Evolutionary conservation across 2,888 invertebrate species (phyloP), one percentile per base, ranked within the genome.

Genomic region (Stenoptilia bipunctidactyla): DNA sequence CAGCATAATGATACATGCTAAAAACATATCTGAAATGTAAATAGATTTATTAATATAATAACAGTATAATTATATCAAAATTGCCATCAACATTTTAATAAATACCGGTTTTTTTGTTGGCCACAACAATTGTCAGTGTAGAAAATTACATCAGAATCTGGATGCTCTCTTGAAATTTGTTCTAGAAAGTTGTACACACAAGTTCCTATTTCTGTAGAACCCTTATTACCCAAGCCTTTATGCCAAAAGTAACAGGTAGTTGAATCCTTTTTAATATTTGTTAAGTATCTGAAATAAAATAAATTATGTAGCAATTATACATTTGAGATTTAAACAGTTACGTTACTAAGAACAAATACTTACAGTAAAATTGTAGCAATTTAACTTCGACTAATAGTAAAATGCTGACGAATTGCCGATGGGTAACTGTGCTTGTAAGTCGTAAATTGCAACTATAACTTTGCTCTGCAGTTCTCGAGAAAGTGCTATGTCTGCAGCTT

Each of bases 41-140:
- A 20, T 5, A 20, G 3, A 8, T 20, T 20, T 5, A 20, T 20
- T 8, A 20, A 20, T 20, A 20, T 5, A 20, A 20, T 20, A 20
- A 5, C 4, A 20, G 8, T 5, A 20, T 20, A 3, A 20, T 8
- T 20, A 5, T 20, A 20, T 20, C 3, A 20, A 20, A 20, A 5
- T 20, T 8, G 20, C 3, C 20, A 20, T 20, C 20, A 20, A 20
- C 20, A 20, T 5, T 20, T 20, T 20, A 5, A 8, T 20, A 8
- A 3, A 8, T 20, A 20, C 20, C 20, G 20, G 20, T 45, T 48
- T 37, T 48, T 48, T 30, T 45, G 45, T 33, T 46, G 45, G n/a
- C n/a, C n/a, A n/a, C n/a, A n/a, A n/a, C 44, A 44, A 27, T 47
- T 47, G 20, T 47, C 47, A 20, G 43, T 43, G 33, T 48, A 45